Base-by-base conservation (phyloP, 1,140 invertebrate genomes). In the Drosophila elegans region DNA sequence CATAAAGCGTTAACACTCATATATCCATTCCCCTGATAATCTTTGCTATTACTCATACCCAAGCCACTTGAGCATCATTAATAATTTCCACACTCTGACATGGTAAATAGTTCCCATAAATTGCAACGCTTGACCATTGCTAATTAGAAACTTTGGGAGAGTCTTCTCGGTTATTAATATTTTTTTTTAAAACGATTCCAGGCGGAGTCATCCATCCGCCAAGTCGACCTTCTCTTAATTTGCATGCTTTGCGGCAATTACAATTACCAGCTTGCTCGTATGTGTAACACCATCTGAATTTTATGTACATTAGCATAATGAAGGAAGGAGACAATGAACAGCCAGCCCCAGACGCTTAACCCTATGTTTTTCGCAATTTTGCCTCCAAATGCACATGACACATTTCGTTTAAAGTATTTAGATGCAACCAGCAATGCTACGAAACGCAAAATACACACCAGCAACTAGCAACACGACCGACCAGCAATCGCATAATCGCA, bases 241-340 rank as follows among this genome's bases (percentile, higher is more conserved):
- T 82, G 78, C 82, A 81, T 88, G 64, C 46, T 64, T 46, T 41
- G 21, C 66, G 55, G 61, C 66, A 76, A 80, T 84, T 80, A 84
- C 66, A 82, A 32, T 32, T 32, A 32, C 29, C 5, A 32, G 29
- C 7, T 32, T 32, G 6, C 29, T 32, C 4, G 29, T 32, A 32
- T 32, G 29, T 5, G 29, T 32, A 32, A 68, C 74, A 66, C 76
- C 69, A 74, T 55, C 49, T 34, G 53, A 64, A 29, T 64, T 39
- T 48, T 48, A 25, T 27, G 42, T 36, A 49, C 66, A 82, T 73
- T 74, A 72, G 80, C 80, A 83, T 84, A 83, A 80, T 84, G 81
- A 73, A 73, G 77, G 71, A 48, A 39, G 64, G 29, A 48, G 44
- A 48, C 25, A 67, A 42, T 52, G 75, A 66, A 63, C 54, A 64